Percentiles rank a stretch among this genome's conserved stretches.
Evolutionary conservation across 30 jellyfish, hydroid and myxozoan genomes (phyloP).

Genomic region (Chrysaora quinquecirrha): DNA sequence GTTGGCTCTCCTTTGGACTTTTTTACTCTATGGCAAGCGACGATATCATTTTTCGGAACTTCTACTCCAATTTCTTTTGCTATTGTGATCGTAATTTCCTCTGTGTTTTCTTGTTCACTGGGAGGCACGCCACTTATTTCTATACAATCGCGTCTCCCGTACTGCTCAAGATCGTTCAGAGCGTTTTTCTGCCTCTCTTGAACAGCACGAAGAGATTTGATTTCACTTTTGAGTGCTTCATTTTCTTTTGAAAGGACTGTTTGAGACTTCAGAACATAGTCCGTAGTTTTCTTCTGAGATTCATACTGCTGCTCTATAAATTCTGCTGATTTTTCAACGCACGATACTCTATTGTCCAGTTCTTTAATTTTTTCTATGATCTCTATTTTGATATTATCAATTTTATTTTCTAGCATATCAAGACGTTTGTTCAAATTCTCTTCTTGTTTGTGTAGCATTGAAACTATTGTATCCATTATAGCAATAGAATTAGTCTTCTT

Average conservation of each 20-base stretch:
- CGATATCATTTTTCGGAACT: background rate
- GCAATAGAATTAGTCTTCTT: background rate
- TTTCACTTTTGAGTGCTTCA: background rate
- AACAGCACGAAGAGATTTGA: background rate
- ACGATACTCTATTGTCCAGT: background rate
- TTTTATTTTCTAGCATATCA: background rate
- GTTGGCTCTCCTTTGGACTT: too few relatives aligned
- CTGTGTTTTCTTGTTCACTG: background rate
- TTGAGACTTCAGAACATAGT: background rate
- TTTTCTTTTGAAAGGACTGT: background rate
- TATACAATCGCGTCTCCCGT: too few relatives aligned
- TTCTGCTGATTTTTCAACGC: background rate
- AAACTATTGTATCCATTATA: background rate
- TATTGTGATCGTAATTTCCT: background rate
- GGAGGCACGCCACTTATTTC: conserved; percentile 5
- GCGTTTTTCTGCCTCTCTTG: background rate
- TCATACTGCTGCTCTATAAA: too few relatives aligned
- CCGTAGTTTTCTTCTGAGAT: background rate
- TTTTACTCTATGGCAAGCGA: conserved; percentile 6
- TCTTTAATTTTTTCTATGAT: background rate
- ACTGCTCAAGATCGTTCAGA: background rate
- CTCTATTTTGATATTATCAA: background rate
- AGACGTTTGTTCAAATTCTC: background rate
- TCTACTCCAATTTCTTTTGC: conserved; percentile 6
- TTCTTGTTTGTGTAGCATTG: background rate